Percentiles rank a stretch among this genome's conserved stretches.
phyloP scores from a whole-genome alignment of 2,113 vertebrate species.

The Bubalus kerabau region DNA sequence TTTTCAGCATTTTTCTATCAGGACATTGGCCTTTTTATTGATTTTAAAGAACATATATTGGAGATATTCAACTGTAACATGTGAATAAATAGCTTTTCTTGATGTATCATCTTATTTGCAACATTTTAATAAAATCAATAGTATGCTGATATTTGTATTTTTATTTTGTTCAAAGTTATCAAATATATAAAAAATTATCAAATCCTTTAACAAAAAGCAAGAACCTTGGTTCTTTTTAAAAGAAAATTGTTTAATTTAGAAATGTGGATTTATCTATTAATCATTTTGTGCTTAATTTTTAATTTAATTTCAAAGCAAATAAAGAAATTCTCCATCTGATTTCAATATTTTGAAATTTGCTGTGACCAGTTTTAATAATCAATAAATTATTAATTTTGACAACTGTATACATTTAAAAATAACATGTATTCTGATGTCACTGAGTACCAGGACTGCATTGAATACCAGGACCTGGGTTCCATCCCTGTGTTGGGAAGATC shows the following conservation, averaged over 20 bases:
- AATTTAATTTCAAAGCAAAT: neutral
- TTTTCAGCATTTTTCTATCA: neutral
- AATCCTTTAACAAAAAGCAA: neutral
- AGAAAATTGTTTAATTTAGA: neutral
- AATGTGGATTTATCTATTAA: neutral
- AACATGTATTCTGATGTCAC: neutral
- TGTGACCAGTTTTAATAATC: neutral
- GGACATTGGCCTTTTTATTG: neutral
- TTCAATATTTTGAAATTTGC: neutral
- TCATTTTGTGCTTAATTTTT: neutral
- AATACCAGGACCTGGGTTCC: neutral
- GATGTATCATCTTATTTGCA: neutral
- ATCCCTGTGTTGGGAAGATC: neutral
- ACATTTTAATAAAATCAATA: neutral
- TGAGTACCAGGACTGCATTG: neutral
- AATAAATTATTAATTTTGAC: neutral
- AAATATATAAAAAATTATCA: neutral
- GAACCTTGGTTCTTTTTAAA: neutral
- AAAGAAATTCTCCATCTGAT: neutral
- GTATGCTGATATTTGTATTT: neutral
- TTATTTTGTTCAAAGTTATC: neutral
- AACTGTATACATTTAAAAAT: neutral
- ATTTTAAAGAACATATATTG: neutral
- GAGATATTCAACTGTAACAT: neutral
- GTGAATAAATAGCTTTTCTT: neutral